Conservation (phyloP, 2,113 vertebrate genomes). For the Corythaeola cristata region DNA sequence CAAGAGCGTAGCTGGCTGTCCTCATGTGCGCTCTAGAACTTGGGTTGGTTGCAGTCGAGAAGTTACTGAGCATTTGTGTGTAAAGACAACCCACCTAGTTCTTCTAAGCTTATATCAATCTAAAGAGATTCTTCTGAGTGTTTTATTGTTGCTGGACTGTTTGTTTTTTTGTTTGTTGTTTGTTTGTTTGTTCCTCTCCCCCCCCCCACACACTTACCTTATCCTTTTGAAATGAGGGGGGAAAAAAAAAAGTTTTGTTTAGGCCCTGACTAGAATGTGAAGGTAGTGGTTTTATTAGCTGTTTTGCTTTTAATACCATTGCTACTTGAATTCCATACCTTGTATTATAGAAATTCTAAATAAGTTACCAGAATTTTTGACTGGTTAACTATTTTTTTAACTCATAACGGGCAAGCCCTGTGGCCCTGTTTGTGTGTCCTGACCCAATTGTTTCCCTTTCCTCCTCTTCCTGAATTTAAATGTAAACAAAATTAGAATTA, state of each 20-base stretch:
- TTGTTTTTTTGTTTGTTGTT: no score
- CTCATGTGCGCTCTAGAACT: not conserved
- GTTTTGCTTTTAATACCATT: not conserved
- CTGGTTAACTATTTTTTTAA: not conserved
- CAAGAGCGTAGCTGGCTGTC: not conserved
- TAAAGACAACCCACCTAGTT: not conserved
- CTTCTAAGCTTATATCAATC: not conserved
- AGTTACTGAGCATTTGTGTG: not conserved
- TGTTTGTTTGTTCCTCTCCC: no score
- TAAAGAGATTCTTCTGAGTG: not conserved
- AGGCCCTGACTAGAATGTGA: not conserved
- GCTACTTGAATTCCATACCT: not conserved
- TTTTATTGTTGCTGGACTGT: not conserved
- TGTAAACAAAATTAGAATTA: not conserved
- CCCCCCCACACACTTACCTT: not conserved
- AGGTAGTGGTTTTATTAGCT: not conserved
- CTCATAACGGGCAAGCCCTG: not conserved
- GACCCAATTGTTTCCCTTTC: not conserved
- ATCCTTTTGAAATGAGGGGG: not conserved
- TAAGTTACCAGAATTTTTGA: not conserved
- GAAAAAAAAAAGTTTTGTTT: not conserved
- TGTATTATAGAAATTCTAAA: not conserved
- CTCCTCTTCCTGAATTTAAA: not conserved
- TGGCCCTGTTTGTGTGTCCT: not conserved
- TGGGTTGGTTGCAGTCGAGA: not conserved